These are phyloP conservation scores for Murina feae DNA, from an alignment of 2,113 vertebrate species.

Conservation along the genomic window DNA sequence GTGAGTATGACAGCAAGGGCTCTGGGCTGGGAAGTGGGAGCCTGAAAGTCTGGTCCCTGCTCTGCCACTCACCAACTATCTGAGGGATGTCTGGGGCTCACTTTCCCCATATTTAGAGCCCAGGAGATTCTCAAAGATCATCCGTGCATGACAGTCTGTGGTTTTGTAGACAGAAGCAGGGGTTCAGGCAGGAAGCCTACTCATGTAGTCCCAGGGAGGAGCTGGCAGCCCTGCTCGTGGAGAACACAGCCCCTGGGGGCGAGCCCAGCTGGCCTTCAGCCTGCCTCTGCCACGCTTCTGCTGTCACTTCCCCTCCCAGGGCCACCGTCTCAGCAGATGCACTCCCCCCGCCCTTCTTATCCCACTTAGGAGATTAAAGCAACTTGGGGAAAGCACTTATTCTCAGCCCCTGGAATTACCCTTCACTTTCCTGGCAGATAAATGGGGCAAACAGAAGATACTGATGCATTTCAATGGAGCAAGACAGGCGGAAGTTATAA, in stretches of 20 bases:
- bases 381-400: slow-evolving; percentile 26
- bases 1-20: background rate
- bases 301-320: background rate
- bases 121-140: background rate
- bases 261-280: background rate
- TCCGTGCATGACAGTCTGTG: background rate
- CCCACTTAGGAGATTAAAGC: background rate
- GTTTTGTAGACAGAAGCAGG: background rate
- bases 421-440: slow-evolving; percentile 63
- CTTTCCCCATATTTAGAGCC: background rate
- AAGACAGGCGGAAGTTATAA: slow-evolving; percentile 52
- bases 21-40: background rate
- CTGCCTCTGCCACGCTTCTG: background rate
- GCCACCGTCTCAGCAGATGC: background rate
- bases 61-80: background rate
- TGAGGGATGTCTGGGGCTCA: background rate
- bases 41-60: background rate
- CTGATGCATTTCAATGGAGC: slow-evolving; percentile 63
- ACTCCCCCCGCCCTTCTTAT: background rate
- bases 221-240: background rate
- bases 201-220: no score
- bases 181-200: background rate
- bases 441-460: slow-evolving; percentile 62
- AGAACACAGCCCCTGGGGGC: background rate
- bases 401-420: slow-evolving; percentile 59